Evolutionary conservation across 2,113 vertebrate genomes (phyloP).

Genomic region (Bos taurus): ARS-UCD2.0 NC_037345.1:33040001-33040500

Average conservation of each 20-base stretch:
- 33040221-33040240: not conserved
- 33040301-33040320: not conserved
- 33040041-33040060: not conserved
- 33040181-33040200: not conserved
- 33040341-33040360: not conserved
- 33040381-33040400: constrained; percentile 5
- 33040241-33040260: not conserved
- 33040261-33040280: not conserved
- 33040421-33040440: not conserved
- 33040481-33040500: constrained; percentile 31
- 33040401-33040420: not conserved
- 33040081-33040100: not conserved
- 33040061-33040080: fast-evolving
- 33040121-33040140: not conserved
- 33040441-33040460: constrained; percentile 20
- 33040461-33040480: not conserved
- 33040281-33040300: not conserved
- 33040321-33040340: not conserved
- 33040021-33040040: not conserved
- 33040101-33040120: not conserved
- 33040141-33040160: not conserved
- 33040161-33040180: not conserved
- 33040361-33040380: not conserved
- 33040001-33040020: not conserved
- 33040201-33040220: not conserved